phyloP scores from a whole-genome alignment of 1,140 invertebrate genomes.

The Babylonia areolata region DNA sequence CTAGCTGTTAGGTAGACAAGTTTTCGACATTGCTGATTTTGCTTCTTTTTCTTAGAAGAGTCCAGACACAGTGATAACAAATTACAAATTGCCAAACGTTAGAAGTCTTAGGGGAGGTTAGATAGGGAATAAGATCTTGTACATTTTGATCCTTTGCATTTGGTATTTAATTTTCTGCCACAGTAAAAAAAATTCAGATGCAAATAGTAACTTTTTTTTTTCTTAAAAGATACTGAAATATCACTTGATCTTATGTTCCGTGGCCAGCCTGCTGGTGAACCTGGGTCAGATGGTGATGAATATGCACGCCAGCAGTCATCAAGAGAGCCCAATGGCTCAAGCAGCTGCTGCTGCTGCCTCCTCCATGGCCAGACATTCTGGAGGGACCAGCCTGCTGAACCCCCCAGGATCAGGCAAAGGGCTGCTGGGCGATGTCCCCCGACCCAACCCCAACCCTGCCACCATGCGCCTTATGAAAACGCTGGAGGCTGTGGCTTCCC shows the following conservation, averaged over 20 bases:
- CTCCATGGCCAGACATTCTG: background rate
- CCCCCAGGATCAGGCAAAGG: slow-evolving; percentile 40
- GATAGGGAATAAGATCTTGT: too few relatives aligned
- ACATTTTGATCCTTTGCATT: too few relatives aligned
- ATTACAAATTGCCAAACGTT: too few relatives aligned
- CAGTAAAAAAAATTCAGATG: too few relatives aligned
- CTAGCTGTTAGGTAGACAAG: too few relatives aligned
- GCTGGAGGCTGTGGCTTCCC: slow-evolving; percentile 30
- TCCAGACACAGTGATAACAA: too few relatives aligned
- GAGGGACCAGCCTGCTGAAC: background rate
- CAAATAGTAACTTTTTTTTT: too few relatives aligned
- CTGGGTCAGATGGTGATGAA: slow-evolving; percentile 28
- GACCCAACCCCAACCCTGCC: slow-evolving; percentile 30
- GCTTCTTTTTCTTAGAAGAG: too few relatives aligned
- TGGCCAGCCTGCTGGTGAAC: slow-evolving; percentile 30
- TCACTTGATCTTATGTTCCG: background rate
- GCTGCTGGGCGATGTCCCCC: slow-evolving; percentile 44
- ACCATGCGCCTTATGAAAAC: slow-evolving; percentile 35
- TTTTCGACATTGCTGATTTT: too few relatives aligned
- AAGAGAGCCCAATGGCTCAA: background rate
- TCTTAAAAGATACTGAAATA: too few relatives aligned
- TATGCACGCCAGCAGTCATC: slow-evolving; percentile 1
- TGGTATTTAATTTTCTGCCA: too few relatives aligned
- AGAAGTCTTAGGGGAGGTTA: too few relatives aligned
- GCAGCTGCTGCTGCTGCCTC: background rate